Evolutionary conservation across 1,140 invertebrate genomes (phyloP), one percentile per base, ranked within the genome.

Genomic region (Drosophila serrata): DNA sequence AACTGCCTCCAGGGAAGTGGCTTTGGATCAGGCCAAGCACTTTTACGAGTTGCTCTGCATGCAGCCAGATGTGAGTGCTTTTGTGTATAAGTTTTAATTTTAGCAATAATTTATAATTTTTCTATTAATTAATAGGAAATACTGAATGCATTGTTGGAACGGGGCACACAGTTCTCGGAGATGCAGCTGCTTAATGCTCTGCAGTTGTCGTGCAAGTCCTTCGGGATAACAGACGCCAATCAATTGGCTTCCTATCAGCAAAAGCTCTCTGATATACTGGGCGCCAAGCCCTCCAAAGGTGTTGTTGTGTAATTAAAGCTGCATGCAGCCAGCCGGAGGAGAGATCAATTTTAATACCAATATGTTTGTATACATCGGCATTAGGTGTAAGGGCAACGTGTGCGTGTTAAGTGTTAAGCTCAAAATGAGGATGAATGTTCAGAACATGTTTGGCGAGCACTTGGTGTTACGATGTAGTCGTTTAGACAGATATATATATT

Each of bases 11-110:
- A 94, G 97, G 59, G 97, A 98, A 93, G 93, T 97, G 17, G 96
- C 97, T 42, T 93, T 98, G n/a, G 97, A 98, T 93, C 95, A 97
- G 92, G 98, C 98, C 0, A 94, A 97, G 73, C 95, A 97, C 79
- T 99, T 98, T 93, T 98, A 97, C 92, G 97, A 98, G 87, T 93
- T 99, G 45, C 96, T 99, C 57, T 96, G 97, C 80, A 94, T 96
- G 73, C 95, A 96, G 39, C 96, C 97, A 2, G 97, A 98, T 91
- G 97, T 73, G 0, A 35, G 56, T 53, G 2, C 15, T 53, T 22
- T 8, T 17, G 2, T 4, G 0, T 15, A 5, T 27, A 11, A 5
- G 31, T 17, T 24, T 8, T 3, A 6, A 37, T 24, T 19, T 8
- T n/a, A 15, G 9, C 11, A 24, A 19, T 9, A 24, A 19, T 9